Percentiles rank a stretch among this genome's conserved stretches.
Evolutionary conservation across 1,140 invertebrate genomes (phyloP).

Genomic region (Monochamus saltuarius): DNA sequence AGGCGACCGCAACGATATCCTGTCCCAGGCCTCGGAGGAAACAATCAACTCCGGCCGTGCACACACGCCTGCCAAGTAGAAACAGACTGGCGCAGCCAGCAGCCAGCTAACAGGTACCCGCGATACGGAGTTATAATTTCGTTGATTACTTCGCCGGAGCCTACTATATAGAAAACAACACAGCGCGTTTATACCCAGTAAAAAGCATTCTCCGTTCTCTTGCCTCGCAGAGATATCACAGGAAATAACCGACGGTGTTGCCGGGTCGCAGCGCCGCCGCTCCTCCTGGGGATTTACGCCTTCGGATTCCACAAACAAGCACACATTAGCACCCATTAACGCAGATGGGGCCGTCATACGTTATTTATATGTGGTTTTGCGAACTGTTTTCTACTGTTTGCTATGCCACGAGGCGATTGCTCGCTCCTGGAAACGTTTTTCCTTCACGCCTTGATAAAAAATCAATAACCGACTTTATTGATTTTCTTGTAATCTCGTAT

Average conservation of each 20-base stretch:
- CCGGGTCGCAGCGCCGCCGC: constrained; percentile 2
- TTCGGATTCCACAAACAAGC: background rate
- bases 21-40: background rate
- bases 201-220: constrained; percentile 20
- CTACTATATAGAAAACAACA: constrained; percentile 18
- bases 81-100: background rate
- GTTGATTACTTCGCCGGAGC: constrained; percentile 28
- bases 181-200: constrained; percentile 15
- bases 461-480: too few species aligned
- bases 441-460: too few species aligned
- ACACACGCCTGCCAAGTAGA: constrained; percentile 9
- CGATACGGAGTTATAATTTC: constrained; percentile 35
- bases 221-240: constrained; percentile 20
- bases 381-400: too few species aligned
- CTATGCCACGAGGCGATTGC: too few species aligned
- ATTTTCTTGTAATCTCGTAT: too few species aligned
- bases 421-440: too few species aligned
- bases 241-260: constrained; percentile 19
- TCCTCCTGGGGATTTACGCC: constrained; percentile 1
- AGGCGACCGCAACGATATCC: constrained; percentile 1
- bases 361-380: too few species aligned
- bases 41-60: constrained; percentile 6
- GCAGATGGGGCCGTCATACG: too few species aligned
- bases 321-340: too few species aligned
- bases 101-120: background rate